Conservation (phyloP, 2,113 vertebrate genomes). For the Mohoua ochrocephala region DNA sequence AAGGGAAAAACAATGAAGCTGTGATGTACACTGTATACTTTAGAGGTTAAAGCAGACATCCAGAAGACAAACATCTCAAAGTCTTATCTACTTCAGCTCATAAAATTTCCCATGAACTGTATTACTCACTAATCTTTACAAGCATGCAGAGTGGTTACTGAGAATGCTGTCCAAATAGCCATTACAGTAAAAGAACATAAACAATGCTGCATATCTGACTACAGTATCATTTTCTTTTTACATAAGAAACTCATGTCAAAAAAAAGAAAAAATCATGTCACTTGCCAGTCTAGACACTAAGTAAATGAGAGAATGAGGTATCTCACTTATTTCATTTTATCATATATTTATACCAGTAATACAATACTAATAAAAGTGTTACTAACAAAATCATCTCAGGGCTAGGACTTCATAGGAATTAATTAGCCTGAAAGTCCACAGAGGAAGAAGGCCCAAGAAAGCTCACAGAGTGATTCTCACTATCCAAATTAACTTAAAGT, state of each 20-base stretch:
- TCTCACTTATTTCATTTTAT: not conserved
- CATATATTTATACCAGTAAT: not conserved
- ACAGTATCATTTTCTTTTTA: constrained; percentile 16
- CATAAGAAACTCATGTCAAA: not conserved
- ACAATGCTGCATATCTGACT: constrained; percentile 30
- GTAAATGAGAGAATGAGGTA: not conserved
- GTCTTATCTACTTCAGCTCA: constrained; percentile 51
- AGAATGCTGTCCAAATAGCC: constrained; percentile 40
- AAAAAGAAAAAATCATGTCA: not conserved
- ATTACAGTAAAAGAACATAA: constrained; percentile 60
- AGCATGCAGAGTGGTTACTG: constrained; percentile 35
- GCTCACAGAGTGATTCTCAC: not conserved
- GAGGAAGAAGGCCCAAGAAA: not conserved
- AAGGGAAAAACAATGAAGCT: constrained; percentile 7
- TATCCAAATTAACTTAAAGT: not conserved
- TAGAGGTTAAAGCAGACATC: constrained; percentile 33
- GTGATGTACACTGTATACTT: not conserved
- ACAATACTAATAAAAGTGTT: not conserved
- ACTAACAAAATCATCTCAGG: not conserved
- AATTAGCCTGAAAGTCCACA: not conserved
- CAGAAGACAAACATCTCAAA: constrained; percentile 52
- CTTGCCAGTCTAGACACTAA: not conserved
- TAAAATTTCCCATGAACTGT: constrained; percentile 65
- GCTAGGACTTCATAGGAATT: not conserved
- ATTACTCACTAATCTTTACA: constrained; percentile 58